Conservation (phyloP, 2,797 vertebrate genomes). For the Pogonophryne albipinna region DNA sequence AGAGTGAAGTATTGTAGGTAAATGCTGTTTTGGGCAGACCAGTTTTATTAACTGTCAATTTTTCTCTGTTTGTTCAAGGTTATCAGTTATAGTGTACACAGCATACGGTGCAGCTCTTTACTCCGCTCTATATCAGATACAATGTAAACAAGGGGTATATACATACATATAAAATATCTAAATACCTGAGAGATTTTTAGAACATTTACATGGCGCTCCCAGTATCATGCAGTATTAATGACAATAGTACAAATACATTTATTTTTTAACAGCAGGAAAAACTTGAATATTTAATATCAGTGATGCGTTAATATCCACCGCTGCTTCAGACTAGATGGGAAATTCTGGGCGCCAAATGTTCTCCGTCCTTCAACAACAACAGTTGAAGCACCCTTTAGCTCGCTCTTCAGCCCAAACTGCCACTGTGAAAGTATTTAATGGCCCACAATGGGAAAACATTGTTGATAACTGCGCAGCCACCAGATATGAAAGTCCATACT, state of each 20-base stretch:
- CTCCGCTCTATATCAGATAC: conserved; percentile 18
- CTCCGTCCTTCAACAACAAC: conserved; percentile 64
- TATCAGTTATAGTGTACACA: conserved; percentile 19
- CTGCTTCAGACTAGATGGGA: conserved; percentile 61
- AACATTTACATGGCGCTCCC: background rate
- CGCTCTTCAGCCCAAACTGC: conserved; percentile 70
- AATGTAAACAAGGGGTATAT: conserved; percentile 8
- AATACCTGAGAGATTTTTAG: background rate
- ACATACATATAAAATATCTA: background rate
- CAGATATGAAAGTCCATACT: conserved; percentile 53
- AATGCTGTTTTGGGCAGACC: background rate
- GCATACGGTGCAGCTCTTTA: conserved; percentile 8
- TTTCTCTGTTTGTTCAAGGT: conserved; percentile 35
- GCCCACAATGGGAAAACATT: conserved; percentile 73
- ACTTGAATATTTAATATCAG: background rate
- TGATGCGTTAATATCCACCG: conserved; percentile 18
- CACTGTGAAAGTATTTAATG: conserved; percentile 70
- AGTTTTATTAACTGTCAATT: background rate
- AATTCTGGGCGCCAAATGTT: conserved; percentile 58
- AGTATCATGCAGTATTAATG: background rate
- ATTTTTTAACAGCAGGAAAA: background rate
- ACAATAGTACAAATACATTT: conserved; percentile 7
- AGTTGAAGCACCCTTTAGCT: conserved; percentile 73
- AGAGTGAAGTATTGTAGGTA: background rate
- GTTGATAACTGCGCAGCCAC: conserved; percentile 64